Conservation (phyloP, 2,113 vertebrate species). For the Macroglossus sobrinus region DNA sequence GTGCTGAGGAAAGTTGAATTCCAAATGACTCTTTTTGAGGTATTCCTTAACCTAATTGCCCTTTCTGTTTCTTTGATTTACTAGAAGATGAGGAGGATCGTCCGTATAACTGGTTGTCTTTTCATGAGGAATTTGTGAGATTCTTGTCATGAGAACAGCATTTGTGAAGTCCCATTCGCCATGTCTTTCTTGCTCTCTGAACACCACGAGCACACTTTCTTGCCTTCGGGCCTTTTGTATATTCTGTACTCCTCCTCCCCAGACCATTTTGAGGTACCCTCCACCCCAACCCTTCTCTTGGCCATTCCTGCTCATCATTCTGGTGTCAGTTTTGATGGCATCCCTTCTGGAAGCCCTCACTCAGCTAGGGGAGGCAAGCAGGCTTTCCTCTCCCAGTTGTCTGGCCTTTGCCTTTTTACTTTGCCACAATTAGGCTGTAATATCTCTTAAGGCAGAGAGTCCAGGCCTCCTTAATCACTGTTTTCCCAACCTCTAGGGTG, state of each 20-base stretch:
- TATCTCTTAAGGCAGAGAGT: not conserved
- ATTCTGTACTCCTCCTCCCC: fast-evolving
- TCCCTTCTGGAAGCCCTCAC: not conserved
- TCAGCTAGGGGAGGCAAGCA: not conserved
- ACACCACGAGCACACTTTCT: not conserved
- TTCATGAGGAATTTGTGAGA: not conserved
- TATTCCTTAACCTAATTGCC: not conserved
- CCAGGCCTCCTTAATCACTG: not conserved
- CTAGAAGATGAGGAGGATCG: not conserved
- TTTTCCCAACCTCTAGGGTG: not conserved
- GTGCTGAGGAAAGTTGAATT: not conserved
- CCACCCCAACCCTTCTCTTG: not conserved
- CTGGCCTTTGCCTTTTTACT: not conserved
- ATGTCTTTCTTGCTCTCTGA: not conserved
- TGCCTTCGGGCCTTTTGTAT: not conserved
- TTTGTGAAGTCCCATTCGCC: not conserved
- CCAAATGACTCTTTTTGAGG: not conserved
- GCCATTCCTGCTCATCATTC: not conserved
- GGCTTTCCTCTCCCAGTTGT: not conserved
- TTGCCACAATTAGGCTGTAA: not conserved
- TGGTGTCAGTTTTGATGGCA: not conserved
- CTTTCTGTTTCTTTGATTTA: not conserved
- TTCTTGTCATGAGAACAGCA: not conserved
- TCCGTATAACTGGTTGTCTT: not conserved
- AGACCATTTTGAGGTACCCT: not conserved